These are phyloP conservation scores for Silurus asotus DNA, from an alignment of 2,113 vertebrate genomes.

Conservation along the genomic window DNA sequence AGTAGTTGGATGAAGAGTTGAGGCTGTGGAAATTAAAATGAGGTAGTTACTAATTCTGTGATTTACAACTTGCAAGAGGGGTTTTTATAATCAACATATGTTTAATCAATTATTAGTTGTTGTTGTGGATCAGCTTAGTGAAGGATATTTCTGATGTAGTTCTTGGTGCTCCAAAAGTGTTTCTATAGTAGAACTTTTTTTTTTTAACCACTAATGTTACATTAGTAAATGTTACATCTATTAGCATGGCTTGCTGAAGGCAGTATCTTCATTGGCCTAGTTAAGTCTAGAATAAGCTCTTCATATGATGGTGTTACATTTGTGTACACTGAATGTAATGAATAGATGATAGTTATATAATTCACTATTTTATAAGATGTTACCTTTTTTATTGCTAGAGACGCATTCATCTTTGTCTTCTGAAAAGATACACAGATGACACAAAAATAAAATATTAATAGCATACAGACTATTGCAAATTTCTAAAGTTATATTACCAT, in stretches of 20 bases:
- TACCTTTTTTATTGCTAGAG: neutral
- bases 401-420: neutral
- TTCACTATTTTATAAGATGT: neutral
- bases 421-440: neutral
- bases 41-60: neutral
- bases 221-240: neutral
- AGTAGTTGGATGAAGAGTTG: neutral
- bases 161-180: neutral
- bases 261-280: neutral
- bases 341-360: neutral
- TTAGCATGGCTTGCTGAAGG: neutral
- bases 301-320: neutral
- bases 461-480: neutral
- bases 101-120: neutral
- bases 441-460: neutral
- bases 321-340: neutral
- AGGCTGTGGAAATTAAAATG: slow-evolving; percentile 1
- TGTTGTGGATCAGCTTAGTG: neutral
- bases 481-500: slow-evolving; percentile 4
- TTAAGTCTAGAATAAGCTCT: neutral
- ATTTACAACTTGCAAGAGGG: neutral
- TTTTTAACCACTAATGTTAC: neutral
- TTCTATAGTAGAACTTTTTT: neutral
- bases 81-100: neutral
- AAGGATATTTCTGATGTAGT: neutral